Evolutionary conservation across 2,113 vertebrate genomes (phyloP).

Genomic region (Hystrix cristata): DNA sequence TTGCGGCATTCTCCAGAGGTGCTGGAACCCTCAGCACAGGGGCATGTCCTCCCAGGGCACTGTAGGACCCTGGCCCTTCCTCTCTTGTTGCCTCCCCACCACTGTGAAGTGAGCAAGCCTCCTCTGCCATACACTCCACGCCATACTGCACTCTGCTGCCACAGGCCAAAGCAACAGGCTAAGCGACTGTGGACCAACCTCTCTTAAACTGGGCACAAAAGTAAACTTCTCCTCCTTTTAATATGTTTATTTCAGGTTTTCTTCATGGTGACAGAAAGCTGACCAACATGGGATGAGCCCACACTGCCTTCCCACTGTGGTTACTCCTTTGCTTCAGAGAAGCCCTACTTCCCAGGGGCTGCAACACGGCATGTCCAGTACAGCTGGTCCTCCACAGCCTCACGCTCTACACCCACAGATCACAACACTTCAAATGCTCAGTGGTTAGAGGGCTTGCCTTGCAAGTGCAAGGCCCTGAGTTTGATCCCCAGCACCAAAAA

Average conservation of each 20-base stretch:
- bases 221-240: background rate
- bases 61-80: background rate
- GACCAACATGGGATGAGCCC: background rate
- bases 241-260: background rate
- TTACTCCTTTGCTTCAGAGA: background rate
- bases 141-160: background rate
- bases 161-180: background rate
- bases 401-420: background rate
- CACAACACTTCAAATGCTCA: background rate
- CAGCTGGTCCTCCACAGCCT: background rate
- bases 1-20: background rate
- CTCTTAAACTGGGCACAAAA: background rate
- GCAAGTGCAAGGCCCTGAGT: too few species aligned
- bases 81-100: background rate
- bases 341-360: background rate
- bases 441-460: background rate
- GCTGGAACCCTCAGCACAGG: background rate
- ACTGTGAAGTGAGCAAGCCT: background rate
- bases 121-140: too few species aligned
- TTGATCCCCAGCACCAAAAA: too few species aligned
- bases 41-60: background rate
- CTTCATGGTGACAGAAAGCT: background rate
- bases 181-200: background rate
- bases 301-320: rapidly evolving
- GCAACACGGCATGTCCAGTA: background rate